phyloP scores from a whole-genome alignment of 2,797 vertebrate species.

The Enteromius paludinosus region DNA sequence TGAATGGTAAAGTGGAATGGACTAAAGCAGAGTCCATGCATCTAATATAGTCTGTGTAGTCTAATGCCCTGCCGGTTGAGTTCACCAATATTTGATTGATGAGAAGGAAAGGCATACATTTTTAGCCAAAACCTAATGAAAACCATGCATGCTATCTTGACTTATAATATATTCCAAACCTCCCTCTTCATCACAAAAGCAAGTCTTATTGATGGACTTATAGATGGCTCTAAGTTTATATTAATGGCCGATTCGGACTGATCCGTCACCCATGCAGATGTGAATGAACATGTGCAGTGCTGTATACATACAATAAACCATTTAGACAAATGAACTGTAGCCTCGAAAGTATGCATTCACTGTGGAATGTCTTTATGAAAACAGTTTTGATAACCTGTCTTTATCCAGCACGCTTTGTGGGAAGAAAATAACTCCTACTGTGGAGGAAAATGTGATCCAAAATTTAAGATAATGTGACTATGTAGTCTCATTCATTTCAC shows the following conservation, averaged over 20 bases:
- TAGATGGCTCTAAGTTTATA: constrained; percentile 13
- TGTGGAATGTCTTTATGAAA: constrained; percentile 53
- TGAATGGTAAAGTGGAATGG: constrained; percentile 6
- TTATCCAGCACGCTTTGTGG: constrained; percentile 10
- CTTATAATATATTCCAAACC: constrained; percentile 23
- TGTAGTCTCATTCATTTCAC: not conserved
- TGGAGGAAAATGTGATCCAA: constrained; percentile 1
- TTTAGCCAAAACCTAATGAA: constrained; percentile 33
- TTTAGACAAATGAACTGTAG: constrained; percentile 28
- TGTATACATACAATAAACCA: constrained; percentile 34
- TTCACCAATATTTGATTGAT: constrained; percentile 43
- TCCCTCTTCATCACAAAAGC: constrained; percentile 17
- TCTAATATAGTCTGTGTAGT: constrained; percentile 11
- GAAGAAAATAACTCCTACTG: constrained; percentile 22
- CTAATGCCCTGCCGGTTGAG: constrained; percentile 15
- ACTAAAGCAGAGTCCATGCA: not conserved
- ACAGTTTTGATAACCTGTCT: constrained; percentile 46
- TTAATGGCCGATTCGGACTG: constrained; percentile 16
- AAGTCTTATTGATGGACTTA: constrained; percentile 42
- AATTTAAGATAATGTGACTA: not conserved
- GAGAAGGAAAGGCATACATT: constrained; percentile 15
- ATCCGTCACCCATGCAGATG: constrained; percentile 34
- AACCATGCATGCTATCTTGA: constrained; percentile 14
- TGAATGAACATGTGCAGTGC: constrained; percentile 28
- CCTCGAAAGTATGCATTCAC: constrained; percentile 39